Percentiles rank a stretch among this genome's conserved stretches.
Conservation (phyloP, 1,140 invertebrate species). For the Idris sp. region DNA sequence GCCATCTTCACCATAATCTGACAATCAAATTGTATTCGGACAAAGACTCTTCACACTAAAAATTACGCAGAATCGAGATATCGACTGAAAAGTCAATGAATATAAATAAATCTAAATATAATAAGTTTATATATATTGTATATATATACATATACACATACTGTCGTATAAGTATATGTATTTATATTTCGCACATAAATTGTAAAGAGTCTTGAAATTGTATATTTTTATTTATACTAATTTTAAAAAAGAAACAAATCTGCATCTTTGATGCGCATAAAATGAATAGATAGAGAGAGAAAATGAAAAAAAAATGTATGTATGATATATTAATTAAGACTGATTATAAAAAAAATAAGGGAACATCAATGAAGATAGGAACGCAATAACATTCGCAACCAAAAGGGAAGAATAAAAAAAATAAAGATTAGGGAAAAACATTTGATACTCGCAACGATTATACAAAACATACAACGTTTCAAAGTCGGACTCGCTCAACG, state of each 20-base stretch:
- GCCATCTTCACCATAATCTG: conserved; percentile 57
- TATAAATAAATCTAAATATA: no score
- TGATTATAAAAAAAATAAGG: conserved; percentile 29
- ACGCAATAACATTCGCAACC: conserved; percentile 44
- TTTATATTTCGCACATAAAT: no score
- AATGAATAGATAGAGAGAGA: conserved; percentile 13
- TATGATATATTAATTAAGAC: no score
- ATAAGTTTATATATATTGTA: no score
- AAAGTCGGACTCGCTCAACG: conserved; percentile 47
- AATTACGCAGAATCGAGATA: conserved; percentile 21
- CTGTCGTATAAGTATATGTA: no score
- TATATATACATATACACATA: no score
- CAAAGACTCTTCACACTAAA: conserved; percentile 43
- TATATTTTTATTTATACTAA: conserved; percentile 18
- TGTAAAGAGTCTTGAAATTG: conserved; percentile 40
- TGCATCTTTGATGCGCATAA: conserved; percentile 30
- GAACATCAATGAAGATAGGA: conserved; percentile 46
- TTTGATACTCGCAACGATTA: conserved; percentile 45
- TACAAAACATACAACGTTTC: conserved; percentile 53
- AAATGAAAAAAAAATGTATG: conserved; percentile 17
- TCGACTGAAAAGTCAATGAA: conserved; percentile 17
- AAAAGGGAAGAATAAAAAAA: conserved; percentile 20
- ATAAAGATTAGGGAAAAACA: conserved; percentile 17
- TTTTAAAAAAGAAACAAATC: conserved; percentile 22
- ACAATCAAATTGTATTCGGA: conserved; percentile 40